phyloP scores from a whole-genome alignment of 2,888 invertebrate species.

The Dione vanillae region DNA sequence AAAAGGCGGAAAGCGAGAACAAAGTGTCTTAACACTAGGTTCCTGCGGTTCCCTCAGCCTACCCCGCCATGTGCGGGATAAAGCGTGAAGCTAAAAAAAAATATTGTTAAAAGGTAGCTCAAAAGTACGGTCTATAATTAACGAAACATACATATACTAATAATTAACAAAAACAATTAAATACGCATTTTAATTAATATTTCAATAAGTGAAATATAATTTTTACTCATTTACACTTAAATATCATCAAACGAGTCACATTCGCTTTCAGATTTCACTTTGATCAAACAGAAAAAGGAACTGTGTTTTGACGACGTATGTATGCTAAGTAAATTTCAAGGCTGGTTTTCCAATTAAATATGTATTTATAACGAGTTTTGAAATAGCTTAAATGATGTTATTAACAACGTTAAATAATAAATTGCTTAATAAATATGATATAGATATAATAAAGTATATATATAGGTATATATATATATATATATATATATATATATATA shows the following conservation, averaged over 20 bases:
- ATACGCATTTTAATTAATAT: background rate
- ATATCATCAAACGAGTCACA: background rate
- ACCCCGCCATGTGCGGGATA: no score
- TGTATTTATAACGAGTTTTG: background rate
- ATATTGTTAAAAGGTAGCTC: no score
- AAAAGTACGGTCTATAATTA: no score
- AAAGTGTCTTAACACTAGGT: no score
- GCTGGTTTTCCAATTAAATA: conserved; percentile 11
- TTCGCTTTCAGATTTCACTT: background rate
- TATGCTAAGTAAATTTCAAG: conserved; percentile 12
- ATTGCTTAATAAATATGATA: no score
- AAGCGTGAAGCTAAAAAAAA: no score
- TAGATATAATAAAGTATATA: no score
- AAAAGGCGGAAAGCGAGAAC: no score
- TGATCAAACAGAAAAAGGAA: conserved; percentile 12
- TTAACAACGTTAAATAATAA: no score
- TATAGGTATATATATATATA: no score
- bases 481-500: no score
- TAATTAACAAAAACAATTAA: background rate
- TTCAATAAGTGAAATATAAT: background rate
- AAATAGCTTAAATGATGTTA: background rate
- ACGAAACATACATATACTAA: background rate
- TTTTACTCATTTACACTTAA: background rate
- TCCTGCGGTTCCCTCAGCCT: no score
- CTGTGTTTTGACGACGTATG: background rate